Conservation (phyloP, 2,888 invertebrate species). For the Eledona agricola region DNA sequence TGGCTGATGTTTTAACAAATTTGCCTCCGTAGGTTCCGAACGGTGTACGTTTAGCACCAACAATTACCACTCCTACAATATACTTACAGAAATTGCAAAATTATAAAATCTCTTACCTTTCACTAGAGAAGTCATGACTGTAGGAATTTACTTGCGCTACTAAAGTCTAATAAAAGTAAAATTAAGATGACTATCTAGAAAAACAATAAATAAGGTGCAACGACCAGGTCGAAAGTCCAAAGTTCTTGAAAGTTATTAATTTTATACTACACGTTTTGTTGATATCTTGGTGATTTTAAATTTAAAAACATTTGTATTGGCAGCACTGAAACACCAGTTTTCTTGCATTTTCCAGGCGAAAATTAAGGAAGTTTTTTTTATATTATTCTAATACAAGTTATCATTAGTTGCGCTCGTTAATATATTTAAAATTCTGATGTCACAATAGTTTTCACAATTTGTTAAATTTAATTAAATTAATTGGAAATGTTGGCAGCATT, state of each 20-base stretch:
- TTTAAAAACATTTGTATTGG: too few species aligned
- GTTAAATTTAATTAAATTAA: too few species aligned
- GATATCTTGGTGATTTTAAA: too few species aligned
- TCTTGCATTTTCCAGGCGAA: too few species aligned
- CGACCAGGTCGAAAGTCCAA: conserved; percentile 14
- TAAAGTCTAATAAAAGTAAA: conserved; percentile 1
- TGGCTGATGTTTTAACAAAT: conserved; percentile 76
- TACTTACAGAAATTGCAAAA: conserved; percentile 3
- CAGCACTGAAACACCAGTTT: too few species aligned
- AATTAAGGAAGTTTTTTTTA: too few species aligned
- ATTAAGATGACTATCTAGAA: conserved; percentile 1
- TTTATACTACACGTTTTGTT: too few species aligned
- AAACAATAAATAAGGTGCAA: background rate
- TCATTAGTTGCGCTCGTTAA: too few species aligned
- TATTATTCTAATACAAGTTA: too few species aligned
- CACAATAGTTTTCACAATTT: too few species aligned
- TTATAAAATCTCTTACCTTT: conserved; percentile 40
- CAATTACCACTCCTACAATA: conserved; percentile 82
- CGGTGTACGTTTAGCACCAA: conserved; percentile 95
- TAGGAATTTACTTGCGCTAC: background rate
- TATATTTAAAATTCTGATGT: too few species aligned
- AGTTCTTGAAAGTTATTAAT: conserved; percentile 17
- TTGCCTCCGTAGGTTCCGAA: conserved; percentile 95
- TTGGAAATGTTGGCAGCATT: too few species aligned
- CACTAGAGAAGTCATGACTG: conserved; percentile 44